Base-by-base conservation (phyloP, 2,888 invertebrate species). In the Acanthacorydalis orientalis region DNA sequence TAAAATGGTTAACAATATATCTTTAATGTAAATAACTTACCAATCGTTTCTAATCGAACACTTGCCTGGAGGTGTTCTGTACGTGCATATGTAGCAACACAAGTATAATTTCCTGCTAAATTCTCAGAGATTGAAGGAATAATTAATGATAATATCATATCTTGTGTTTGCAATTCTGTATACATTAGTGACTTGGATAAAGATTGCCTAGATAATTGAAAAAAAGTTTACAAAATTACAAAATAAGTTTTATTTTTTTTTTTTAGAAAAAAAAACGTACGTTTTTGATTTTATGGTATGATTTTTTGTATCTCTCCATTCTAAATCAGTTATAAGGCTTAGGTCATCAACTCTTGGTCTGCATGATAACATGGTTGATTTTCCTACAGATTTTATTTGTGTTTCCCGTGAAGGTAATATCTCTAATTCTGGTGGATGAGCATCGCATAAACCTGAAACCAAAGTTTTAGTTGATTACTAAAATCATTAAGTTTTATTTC, bases 81-180 rank as follows among this genome's bases (percentile, higher is more conserved):
- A 55, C 69, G 73, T 50, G 86, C 83, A 65, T 88, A 90, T 50
- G 73, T 79, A n/a, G 85, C 87, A 31, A 75, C 74, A 60, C 91
- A 91, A 51, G 78, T 83, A 68, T 90, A 91, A 55, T 70, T 75
- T 49, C 90, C 90, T 35, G 79, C 82, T 72, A 89, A 83, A 48
- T 80, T 74, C 53, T 81, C 79, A 38, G 77, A 74, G 55, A 89
- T 70, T 35, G 78, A 77, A 44, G 78, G 74, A 61, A 89, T 84
- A 63, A 86, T 80, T 50, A 90, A 73, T 48, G 32, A 39, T 23
- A 47, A 14, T 15, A 44, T 37, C 15, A 42, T 48, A 11, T 37
- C 34, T 48, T 16, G 23, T 15, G 10, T 56, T 11, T 37, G 66
- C 50, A 72, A 67, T 58, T 82, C 82, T 48, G 81, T 79, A 64